These are phyloP conservation scores for Fopius arisanus DNA, from an alignment of 1,140 invertebrate species.

Conservation along the genomic window DNA sequence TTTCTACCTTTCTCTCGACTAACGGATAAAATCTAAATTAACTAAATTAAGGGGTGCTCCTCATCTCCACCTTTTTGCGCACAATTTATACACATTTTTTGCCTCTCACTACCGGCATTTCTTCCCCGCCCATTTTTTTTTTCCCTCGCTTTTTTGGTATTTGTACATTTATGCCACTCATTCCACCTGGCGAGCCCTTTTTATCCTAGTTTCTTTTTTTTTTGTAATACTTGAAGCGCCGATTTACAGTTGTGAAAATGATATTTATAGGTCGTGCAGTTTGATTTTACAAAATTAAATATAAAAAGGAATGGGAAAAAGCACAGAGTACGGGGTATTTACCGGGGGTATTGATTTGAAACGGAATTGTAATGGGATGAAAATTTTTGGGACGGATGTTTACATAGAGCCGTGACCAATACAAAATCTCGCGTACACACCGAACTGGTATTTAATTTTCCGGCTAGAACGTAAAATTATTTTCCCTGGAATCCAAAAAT, in stretches of 20 bases:
- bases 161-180: background rate
- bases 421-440: too few relatives aligned
- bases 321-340: too few relatives aligned
- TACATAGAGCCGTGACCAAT: too few relatives aligned
- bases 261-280: slow-evolving; percentile 31
- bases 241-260: slow-evolving; percentile 62
- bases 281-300: too few relatives aligned
- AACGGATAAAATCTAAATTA: slow-evolving; percentile 68
- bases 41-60: slow-evolving; percentile 62
- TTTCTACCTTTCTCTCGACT: slow-evolving; percentile 40
- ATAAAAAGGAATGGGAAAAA: background rate
- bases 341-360: too few relatives aligned
- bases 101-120: background rate
- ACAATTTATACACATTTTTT: slow-evolving; percentile 57
- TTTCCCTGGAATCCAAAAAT: too few relatives aligned
- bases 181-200: background rate
- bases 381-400: too few relatives aligned
- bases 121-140: slow-evolving; percentile 15
- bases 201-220: slow-evolving; percentile 3
- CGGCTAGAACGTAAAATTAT: too few relatives aligned
- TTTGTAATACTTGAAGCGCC: slow-evolving; percentile 34
- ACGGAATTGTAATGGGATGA: too few relatives aligned
- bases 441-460: too few relatives aligned
- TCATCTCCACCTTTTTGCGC: slow-evolving; percentile 48
- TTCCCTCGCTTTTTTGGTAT: background rate